These are phyloP conservation scores for Thunnus maccoyii DNA, from an alignment of 2,113 vertebrate genomes.

Conservation along the genomic window DNA sequence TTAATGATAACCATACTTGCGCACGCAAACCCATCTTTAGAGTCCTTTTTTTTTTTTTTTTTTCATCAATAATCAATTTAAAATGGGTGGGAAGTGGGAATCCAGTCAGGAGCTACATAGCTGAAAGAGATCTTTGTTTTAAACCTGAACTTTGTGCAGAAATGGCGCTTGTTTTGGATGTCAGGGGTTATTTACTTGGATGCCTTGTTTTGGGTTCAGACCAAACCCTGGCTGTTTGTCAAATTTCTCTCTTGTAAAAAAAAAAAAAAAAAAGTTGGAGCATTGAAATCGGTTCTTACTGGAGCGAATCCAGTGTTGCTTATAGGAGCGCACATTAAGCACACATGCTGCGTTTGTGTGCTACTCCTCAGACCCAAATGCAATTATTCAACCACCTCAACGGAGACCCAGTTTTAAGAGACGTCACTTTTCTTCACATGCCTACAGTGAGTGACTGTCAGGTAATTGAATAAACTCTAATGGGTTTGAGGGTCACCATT, in stretches of 20 bases:
- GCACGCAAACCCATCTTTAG: conserved; percentile 40
- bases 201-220: conserved; percentile 44
- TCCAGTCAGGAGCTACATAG: not conserved
- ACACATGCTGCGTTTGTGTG: conserved; percentile 6
- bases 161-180: conserved; percentile 55
- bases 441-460: conserved; percentile 28
- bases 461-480: conserved; percentile 55
- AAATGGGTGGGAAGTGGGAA: conserved; percentile 34
- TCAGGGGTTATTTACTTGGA: conserved; percentile 56
- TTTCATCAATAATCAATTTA: conserved; percentile 63
- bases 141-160: conserved; percentile 61
- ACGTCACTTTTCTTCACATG: conserved; percentile 22
- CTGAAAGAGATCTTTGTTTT: conserved; percentile 68
- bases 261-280: conserved; percentile 28
- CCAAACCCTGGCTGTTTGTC: conserved; percentile 39
- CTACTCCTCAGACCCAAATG: conserved; percentile 26
- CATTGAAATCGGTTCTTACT: conserved; percentile 35
- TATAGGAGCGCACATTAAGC: conserved; percentile 19
- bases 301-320: conserved; percentile 22
- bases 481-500: conserved; percentile 49
- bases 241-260: conserved; percentile 19
- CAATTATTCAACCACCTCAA: conserved; percentile 30
- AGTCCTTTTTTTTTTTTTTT: conserved; percentile 1
- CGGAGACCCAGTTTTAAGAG: conserved; percentile 24
- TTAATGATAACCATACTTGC: conserved; percentile 38